Base-by-base conservation (phyloP, 2,113 vertebrate species). In the Chaenogobius annularis region DNA sequence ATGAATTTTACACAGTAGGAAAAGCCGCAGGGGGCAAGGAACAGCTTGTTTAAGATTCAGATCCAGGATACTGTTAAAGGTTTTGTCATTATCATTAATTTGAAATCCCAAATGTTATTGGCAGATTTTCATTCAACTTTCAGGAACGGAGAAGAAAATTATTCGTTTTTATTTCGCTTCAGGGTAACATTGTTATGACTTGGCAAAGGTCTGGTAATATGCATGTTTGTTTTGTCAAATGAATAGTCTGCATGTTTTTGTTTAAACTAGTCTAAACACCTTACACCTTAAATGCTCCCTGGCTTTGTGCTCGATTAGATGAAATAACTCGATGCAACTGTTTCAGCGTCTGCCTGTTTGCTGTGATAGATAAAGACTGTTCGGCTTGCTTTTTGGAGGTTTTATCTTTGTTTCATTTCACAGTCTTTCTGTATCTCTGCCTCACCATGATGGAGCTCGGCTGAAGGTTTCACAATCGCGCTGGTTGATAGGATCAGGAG, bases 321-420 rank as follows among this genome's bases (percentile, higher is more conserved):
- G 80, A 69, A 81, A 89, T 86, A 82, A 77, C 68, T 83, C 58
- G 74, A 68, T 46, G 69, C 67, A 69, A 69, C 74, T 80, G 75
- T 85, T 88, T 77, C 22, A 58, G 20, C 61, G 59, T 68, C 58
- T 73, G 35, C 37, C 73, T 66, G 26, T 78, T 67, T 82, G 70
- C 68, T 65, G 44, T 85, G 78, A 83, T 14, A 31, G 73, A 79
- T 81, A 74, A 62, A 55, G 43, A 40, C 65, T 70, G 66, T 64
- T 44, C 69, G 59, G 44, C 71, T 66, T 68, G 50, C 63, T 80
- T 56, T 71, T 72, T 66, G 56, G 56, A 19, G 22, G 46, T 65
- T 70, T 77, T 66, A 72, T 77, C 68, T 85, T 74, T 69, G 67
- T 71, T 63, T 23, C 68, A 59, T 68, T 61, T 55, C 82, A 59